Base-by-base conservation (phyloP, 2,797 vertebrate genomes). In the Fratercula arctica region DNA sequence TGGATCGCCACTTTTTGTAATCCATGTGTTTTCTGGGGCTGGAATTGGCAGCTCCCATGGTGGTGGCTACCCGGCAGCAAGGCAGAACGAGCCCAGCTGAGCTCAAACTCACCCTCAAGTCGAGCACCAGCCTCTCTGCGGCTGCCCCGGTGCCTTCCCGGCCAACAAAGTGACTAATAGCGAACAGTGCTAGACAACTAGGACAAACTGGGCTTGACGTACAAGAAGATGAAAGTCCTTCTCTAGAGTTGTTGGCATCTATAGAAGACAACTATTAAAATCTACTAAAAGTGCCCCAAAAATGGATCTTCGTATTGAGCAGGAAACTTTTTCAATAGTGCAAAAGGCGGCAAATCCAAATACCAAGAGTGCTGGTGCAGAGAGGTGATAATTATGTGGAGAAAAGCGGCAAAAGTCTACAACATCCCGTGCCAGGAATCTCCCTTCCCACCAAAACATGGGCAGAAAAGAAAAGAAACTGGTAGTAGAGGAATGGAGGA, bases 1-100 rank as follows among this genome's bases (percentile, higher is more conserved):
- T 53, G 39, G 10, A 26, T 20, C 39, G 16, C 18, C 16, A 14
- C 50, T 66, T 85, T 31, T 20, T 61, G 4, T 10, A 28, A 10
- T 6, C 7, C 10, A 1, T 3, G 13, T 13, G 4, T 56, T 81
- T 74, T 50, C 28, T 21, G 60, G 35, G 56, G 31, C 77, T 57
- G 26, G 23, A 37, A 5, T 6, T 33, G 39, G 54, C 2, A 6
- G 35, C 35, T 79, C 33, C 43, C 8, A 3, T 31, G 3, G 2
- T 1, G 6, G 64, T 4, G 51, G 51, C 50, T 26, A 17, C n/a
- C 11, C 14, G 3, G 4, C 21, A 2, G 56, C 37, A 4, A 23
- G 35, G 81, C 83, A 77, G 56, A 16, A 31, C 33, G 21, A 21
- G 35, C 75, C n/a, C 17, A 3, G 6, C 37, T 31, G 53, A 41